Base-by-base conservation (phyloP, 2,888 invertebrate genomes). In the Cheilosia impressa region DNA sequence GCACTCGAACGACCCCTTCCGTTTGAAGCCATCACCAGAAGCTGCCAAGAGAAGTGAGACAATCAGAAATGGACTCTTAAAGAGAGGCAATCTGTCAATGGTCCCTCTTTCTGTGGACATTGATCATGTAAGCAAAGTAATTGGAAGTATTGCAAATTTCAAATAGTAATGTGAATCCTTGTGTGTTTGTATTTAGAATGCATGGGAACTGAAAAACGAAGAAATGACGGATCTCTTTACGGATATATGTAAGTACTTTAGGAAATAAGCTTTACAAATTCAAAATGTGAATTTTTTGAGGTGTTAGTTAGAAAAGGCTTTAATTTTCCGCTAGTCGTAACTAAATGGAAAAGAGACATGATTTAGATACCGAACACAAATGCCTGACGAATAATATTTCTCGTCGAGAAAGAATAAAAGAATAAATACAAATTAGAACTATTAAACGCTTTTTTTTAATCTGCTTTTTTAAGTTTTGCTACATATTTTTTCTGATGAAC, bases 21-120 rank as follows among this genome's bases (percentile, higher is more conserved):
- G 91, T 82, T 75, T 91, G 13, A 90, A 89, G 62, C 89, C 90
- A 47, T 90, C 91, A 13, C 88, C 89, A 2, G 91, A 90, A 80
- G 87, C 90, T 15, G 88, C 89, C 4, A 88, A 89, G 47, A 90
- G 91, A 38, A 88, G 89, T 80, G 90, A 90, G 75, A 90, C 90
- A 58, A 92, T 92, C 77, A 90, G 91, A 43, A 92, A 91, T 80
- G 90, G 88, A 55, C 91, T 92, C 88, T 87, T 90, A 13, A 89
- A 90, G 87, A 88, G 89, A 75, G 89, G 90, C 22, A 73, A 83
- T 57, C 87, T 87, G 22, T 88, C 88, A n/a, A 88, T 94, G 91
- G 91, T 92, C 69, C 94, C 94, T 27, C 93, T 96, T 87, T 93
- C 93, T 84, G 93, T 96, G 81, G 94, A 95, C 89, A 94, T 96